Evolutionary conservation across 2,113 vertebrate genomes (phyloP).

Genomic region (Accipiter cooperii): DNA sequence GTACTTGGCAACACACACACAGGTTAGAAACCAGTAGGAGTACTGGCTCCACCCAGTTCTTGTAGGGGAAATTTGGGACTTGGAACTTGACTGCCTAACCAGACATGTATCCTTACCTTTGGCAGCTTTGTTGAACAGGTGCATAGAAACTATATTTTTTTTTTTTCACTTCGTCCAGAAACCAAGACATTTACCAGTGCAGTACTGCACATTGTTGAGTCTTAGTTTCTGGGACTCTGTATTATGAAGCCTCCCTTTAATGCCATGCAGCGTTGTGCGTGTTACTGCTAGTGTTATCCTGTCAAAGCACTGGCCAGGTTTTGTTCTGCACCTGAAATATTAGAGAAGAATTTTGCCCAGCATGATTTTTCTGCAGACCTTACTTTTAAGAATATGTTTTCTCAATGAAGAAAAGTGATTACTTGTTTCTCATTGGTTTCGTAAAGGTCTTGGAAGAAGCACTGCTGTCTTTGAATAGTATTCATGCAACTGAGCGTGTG

Average conservation of each 20-base stretch:
- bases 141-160: neutral
- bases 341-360: neutral
- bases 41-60: neutral
- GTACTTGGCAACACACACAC: neutral
- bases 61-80: neutral
- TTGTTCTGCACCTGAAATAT: neutral
- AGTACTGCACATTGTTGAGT: neutral
- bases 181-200: neutral
- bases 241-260: neutral
- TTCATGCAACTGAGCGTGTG: neutral
- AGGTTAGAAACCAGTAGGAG: neutral
- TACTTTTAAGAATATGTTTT: neutral
- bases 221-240: neutral
- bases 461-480: neutral
- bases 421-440: neutral
- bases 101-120: neutral
- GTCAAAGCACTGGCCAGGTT: neutral
- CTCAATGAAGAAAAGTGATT: neutral
- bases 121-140: neutral
- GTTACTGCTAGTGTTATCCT: neutral
- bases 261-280: neutral
- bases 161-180: neutral
- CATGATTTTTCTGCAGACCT: neutral
- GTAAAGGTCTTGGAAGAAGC: neutral
- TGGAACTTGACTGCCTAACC: neutral